Percentiles rank a stretch among this genome's conserved stretches.
These are phyloP conservation scores for Limosa lapponica DNA, from an alignment of 2,797 vertebrate species.

Conservation along the genomic window DNA sequence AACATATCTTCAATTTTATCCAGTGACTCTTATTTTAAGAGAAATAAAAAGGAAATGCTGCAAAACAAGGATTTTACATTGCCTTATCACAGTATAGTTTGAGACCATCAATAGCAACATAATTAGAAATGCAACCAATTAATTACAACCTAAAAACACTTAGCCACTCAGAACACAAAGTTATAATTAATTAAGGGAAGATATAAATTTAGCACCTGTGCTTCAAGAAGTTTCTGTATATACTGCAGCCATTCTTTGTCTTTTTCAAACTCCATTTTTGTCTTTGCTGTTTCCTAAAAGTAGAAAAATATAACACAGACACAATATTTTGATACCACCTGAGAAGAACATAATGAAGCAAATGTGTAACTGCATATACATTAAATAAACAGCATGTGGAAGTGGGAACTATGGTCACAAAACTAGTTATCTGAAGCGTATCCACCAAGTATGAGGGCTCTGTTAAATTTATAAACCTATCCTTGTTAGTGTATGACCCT, in stretches of 20 bases:
- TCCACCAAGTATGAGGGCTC: not conserved
- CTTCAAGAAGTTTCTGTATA: constrained; percentile 86
- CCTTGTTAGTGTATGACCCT: not conserved
- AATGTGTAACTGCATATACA: not conserved
- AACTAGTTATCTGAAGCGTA: not conserved
- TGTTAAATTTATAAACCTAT: not conserved
- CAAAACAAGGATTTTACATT: not conserved
- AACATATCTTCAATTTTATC: constrained; percentile 32
- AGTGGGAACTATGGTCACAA: not conserved
- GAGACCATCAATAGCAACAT: not conserved
- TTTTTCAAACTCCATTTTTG: constrained; percentile 70
- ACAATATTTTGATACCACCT: not conserved
- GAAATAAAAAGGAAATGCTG: constrained; percentile 26
- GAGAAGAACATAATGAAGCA: not conserved
- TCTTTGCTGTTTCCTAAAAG: constrained; percentile 77
- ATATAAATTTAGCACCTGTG: constrained; percentile 81
- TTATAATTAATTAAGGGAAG: constrained; percentile 10
- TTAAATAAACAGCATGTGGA: not conserved
- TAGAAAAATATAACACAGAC: constrained; percentile 12
- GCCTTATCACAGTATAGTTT: not conserved
- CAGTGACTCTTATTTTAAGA: constrained; percentile 29
- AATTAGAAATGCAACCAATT: not conserved
- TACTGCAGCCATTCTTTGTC: constrained; percentile 87
- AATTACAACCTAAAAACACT: not conserved
- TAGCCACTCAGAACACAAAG: not conserved